Evolutionary conservation across 1,140 invertebrate genomes (phyloP).

Genomic region (Drosophila sturtevanti): DNA sequence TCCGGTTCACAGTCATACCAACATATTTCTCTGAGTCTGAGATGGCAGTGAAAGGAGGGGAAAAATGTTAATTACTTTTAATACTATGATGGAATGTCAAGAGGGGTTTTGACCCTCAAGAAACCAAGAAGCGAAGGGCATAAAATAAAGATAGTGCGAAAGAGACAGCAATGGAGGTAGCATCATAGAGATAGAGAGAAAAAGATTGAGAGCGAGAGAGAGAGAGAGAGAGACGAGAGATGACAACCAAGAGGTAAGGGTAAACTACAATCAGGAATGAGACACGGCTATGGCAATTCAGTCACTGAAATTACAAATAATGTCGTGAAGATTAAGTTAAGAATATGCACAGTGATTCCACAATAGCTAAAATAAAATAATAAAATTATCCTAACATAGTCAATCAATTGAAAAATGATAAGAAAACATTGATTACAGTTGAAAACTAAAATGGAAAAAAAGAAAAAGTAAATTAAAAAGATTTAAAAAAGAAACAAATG

Average conservation of each 20-base stretch:
- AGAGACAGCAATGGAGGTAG: not conserved
- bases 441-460: not conserved
- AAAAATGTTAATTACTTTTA: constrained; percentile 70
- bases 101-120: constrained; percentile 36
- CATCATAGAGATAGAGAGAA: not conserved
- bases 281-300: not conserved
- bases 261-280: constrained; percentile 6
- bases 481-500: no score
- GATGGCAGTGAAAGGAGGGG: not conserved
- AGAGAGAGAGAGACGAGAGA: not conserved
- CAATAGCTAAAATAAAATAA: not conserved
- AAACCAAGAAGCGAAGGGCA: not conserved
- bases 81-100: constrained; percentile 65
- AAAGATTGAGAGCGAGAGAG: not conserved
- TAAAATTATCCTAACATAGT: not conserved
- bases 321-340: constrained; percentile 8
- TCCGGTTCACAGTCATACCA: not conserved
- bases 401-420: no score
- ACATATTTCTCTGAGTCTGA: not conserved
- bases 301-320: constrained; percentile 17
- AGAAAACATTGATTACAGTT: no score
- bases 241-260: no score
- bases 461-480: not conserved
- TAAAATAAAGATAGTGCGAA: not conserved
- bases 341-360: not conserved